Base-by-base conservation (phyloP, 2,797 vertebrate genomes). In the Syngnathus rostellatus region DNA sequence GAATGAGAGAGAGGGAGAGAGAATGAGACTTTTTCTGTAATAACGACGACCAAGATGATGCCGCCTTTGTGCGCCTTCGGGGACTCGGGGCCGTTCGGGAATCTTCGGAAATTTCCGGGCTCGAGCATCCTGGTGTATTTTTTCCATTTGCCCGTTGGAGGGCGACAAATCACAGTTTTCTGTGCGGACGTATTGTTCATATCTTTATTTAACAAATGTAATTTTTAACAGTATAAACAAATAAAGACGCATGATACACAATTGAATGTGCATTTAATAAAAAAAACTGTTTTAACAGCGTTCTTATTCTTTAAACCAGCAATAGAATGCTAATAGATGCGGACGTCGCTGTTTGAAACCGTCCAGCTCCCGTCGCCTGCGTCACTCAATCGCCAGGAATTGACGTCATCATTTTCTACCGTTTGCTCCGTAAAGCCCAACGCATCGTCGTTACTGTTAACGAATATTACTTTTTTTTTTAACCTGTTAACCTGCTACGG, bases 81-180 rank as follows among this genome's bases (percentile, higher is more conserved):
- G 55, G 31, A 48, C 55, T 58, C 55, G 55, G 59, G 3, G 8
- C 2, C 39, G 39, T 40, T 61, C 59, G 59, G 59, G 9, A 61
- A 61, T 61, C 39, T 12, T 61, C 59, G 59, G 59, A 19, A 23
- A 11, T n/a, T 40, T 61, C 23, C 59, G 59, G 58, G 46, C 16
- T 48, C 2, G 50, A 53, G 50, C 50, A 2, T 10, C 19, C 2
- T 9, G 16, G 46, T 9, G 50, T 53, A 10, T 2, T 21, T n/a
- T 53, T 53, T n/a, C n/a, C 19, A 53, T 53, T 21, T 53, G 19
- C 8, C 50, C 50, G 2, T 21, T n/a, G 9, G 50, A 53, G 50
- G 50, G 50, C 19, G n/a, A 53, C 50, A 53, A 8, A 53, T 5
- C 19, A 11, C 50, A 21, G 7, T 53, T 53, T 21, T 53, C 8